Base-by-base conservation (phyloP, 1,140 invertebrate species). In the Dinothrombium tinctorium region DNA sequence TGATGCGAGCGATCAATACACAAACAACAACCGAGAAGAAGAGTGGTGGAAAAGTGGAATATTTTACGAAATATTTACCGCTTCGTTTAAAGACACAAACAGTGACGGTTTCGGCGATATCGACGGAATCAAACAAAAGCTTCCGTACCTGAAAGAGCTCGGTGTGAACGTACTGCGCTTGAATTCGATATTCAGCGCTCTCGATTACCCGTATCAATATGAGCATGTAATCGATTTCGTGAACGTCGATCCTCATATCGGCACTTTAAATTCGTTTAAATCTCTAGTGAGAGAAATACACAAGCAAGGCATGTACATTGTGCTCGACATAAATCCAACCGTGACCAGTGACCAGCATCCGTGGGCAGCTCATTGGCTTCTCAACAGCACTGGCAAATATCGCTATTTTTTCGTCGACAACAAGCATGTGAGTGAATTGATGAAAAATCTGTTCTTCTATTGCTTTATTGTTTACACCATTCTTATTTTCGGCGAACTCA, bases 51-150 rank as follows among this genome's bases (percentile, higher is more conserved):
- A 78, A 61, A 74, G 76, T 11, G 69, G 67, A 38, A 60, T 78
- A 2, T 72, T 81, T 50, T 82, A 82, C 52, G 76, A 82, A 59
- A 69, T 83, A 40, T 79, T 79, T 50, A 74, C 76, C 2, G 72
- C 72, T 0, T 76, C 74, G 32, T 82, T 79, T 52, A 68, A 76
- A 54, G 76, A 80, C 51, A 71, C 71, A 0, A 68, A 73, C 50
- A 57, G 40, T 9, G 49, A 52, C 35, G 51, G 50, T 4, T 48
- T 46, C 25, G 51, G 51, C 4, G 51, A 52, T 22, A 51, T 56
- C 31, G 51, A 40, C 12, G 48, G 49, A n/a, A 14, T 52, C 2
- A 33, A 39, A 0, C 23, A 48, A 40, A 33, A 41, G 2, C 25
- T 52, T 2, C 41, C 43, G 26, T 51, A 52, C 33, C 32, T 52